These are phyloP conservation scores for Crepidodera aurea DNA, from an alignment of 2,888 invertebrate species.

Conservation along the genomic window DNA sequence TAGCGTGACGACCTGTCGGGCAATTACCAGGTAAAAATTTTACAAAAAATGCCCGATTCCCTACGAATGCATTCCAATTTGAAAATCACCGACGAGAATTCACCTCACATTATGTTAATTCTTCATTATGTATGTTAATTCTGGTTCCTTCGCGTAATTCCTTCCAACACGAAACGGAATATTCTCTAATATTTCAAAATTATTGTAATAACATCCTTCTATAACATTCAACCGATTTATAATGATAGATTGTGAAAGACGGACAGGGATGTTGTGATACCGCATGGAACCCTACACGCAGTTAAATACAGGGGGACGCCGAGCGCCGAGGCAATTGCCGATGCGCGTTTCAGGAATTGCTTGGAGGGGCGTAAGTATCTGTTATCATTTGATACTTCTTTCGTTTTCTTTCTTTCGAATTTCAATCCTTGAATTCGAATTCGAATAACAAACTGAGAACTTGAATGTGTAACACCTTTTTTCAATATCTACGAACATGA, in stretches of 20 bases:
- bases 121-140: constrained; percentile 34
- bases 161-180: constrained; percentile 26
- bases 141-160: constrained; percentile 21
- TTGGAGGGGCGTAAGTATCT: constrained; percentile 57
- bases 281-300: constrained; percentile 54
- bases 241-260: constrained; percentile 44
- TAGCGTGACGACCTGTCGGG: constrained; percentile 59
- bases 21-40: constrained; percentile 59
- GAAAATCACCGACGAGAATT: constrained; percentile 33
- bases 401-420: constrained; percentile 44
- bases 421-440: constrained; percentile 19
- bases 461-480: no score
- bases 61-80: constrained; percentile 44
- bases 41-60: constrained; percentile 48
- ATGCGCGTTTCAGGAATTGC: constrained; percentile 53
- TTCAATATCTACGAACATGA: no score
- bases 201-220: background rate
- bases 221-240: constrained; percentile 15
- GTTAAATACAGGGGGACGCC: constrained; percentile 58
- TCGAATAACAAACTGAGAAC: constrained; percentile 5
- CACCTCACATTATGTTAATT: constrained; percentile 36
- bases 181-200: background rate
- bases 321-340: constrained; percentile 54
- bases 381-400: constrained; percentile 55
- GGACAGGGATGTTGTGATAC: constrained; percentile 54